phyloP scores from a whole-genome alignment of 2,797 vertebrate species.

The Vipera latastei region DNA sequence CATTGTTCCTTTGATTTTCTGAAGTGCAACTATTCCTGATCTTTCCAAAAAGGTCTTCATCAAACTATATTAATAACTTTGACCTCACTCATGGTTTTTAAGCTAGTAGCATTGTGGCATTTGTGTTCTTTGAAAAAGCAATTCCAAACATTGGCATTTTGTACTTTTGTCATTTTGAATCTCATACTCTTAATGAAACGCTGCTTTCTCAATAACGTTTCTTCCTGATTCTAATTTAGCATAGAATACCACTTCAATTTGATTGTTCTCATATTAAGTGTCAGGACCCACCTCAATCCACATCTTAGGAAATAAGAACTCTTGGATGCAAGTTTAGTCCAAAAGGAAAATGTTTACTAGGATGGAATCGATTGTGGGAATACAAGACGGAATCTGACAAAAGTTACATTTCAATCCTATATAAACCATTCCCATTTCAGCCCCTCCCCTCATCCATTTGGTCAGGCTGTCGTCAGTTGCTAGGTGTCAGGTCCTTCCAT shows the following conservation, averaged over 20 bases:
- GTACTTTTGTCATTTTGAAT: background rate
- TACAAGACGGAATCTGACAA: too few species aligned
- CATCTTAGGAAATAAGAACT: too few species aligned
- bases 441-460: too few species aligned
- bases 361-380: too few species aligned
- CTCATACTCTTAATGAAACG: slow-evolving; percentile 2
- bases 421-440: too few species aligned
- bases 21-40: slow-evolving; percentile 57
- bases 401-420: too few species aligned
- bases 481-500: too few species aligned
- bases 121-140: slow-evolving; percentile 39
- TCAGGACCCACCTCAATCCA: too few species aligned
- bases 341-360: too few species aligned
- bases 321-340: too few species aligned
- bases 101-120: slow-evolving; percentile 28
- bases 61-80: slow-evolving; percentile 41
- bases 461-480: too few species aligned
- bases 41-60: slow-evolving; percentile 53
- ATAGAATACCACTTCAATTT: background rate
- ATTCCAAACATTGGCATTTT: slow-evolving; percentile 27
- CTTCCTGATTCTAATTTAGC: background rate
- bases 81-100: slow-evolving; percentile 20
- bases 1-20: slow-evolving; percentile 66
- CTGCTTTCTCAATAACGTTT: background rate
- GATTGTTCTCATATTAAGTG: background rate